These are phyloP conservation scores for Dolichotis patagonum DNA, from an alignment of 2,113 vertebrate species.

Conservation along the genomic window DNA sequence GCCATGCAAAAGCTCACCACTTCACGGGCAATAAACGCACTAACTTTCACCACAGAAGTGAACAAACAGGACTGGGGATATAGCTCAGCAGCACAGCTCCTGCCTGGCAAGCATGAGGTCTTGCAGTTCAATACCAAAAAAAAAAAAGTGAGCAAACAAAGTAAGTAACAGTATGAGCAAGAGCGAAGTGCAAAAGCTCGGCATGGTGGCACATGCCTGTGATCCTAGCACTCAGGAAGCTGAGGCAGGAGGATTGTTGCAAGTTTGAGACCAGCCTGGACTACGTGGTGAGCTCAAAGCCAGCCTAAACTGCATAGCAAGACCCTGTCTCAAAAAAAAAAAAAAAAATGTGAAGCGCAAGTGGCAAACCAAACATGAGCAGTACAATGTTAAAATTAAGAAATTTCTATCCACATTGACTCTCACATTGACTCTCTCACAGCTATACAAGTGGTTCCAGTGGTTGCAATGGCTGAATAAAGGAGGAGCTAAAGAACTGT, in stretches of 20 bases:
- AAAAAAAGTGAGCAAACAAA: not conserved
- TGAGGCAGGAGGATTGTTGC: too few species aligned
- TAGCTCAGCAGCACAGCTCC: too few species aligned
- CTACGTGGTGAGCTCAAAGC: too few species aligned
- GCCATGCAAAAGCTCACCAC: not conserved
- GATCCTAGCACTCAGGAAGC: too few species aligned
- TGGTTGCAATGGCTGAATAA: not conserved
- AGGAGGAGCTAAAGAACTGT: slow-evolving; percentile 2
- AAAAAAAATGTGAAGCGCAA: not conserved
- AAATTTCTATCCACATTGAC: not conserved
- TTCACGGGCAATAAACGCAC: not conserved
- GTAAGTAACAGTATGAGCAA: not conserved
- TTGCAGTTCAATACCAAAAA: too few species aligned
- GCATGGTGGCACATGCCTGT: too few species aligned
- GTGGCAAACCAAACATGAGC: not conserved
- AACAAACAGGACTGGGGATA: not conserved
- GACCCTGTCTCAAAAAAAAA: too few species aligned
- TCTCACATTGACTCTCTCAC: not conserved
- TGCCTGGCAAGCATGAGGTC: too few species aligned
- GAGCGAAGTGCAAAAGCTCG: not conserved
- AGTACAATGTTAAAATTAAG: not conserved
- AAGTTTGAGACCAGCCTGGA: too few species aligned
- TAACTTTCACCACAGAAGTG: not conserved
- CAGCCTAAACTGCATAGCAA: too few species aligned
- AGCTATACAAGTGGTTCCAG: not conserved